Evolutionary conservation across 2,797 vertebrate genomes (phyloP), one percentile per base, ranked within the genome.

Genomic region (Pelobates cultripes): DNA sequence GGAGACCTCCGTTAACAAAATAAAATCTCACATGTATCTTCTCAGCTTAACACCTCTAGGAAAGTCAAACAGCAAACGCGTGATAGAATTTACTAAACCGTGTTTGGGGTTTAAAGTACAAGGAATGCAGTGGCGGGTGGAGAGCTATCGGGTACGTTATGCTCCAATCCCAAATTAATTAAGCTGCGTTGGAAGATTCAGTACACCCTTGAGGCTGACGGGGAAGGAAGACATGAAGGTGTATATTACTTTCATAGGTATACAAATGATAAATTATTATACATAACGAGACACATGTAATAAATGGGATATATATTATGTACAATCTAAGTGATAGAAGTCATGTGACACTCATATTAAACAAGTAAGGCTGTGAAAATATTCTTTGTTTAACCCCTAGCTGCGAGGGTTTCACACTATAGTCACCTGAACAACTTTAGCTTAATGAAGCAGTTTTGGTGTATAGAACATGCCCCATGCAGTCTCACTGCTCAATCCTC

Each of bases 1-100:
- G 82, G 82, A 79, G 72, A 79, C 71, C 72, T 79, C 77, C 75
- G 71, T 70, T 78, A 83, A 71, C 76, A 79, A 83, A 79, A 79
- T 79, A 83, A 75, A 79, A 79, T 75, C 71, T 81, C 74, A 42
- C 17, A 74, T 53, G 68, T 81, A 78, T 78, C 77, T 79, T 79
- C 73, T 73, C 77, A 55, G 77, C 77, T 83, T 83, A 83, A 44
- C 82, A 79, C 77, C 77, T 83, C 77, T 5, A 77, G 77, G 55
- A 83, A 83, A 83, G 7, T 74, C 71, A 79, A 74, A 83, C 71
- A 75, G 14, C n/a, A 64, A 44, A 70, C 61, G 55, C 57, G 15
- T 79, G 70, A 75, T 73, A 83, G 40, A 68, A 72, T 77, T 82
- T 77, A 67, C n/a, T 44, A 73, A 75, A 70, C 53, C 60, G 47